Evolutionary conservation across 1,140 invertebrate genomes (phyloP).

Genomic region (roundworm (Caenorhabditis elegans)): DNA sequence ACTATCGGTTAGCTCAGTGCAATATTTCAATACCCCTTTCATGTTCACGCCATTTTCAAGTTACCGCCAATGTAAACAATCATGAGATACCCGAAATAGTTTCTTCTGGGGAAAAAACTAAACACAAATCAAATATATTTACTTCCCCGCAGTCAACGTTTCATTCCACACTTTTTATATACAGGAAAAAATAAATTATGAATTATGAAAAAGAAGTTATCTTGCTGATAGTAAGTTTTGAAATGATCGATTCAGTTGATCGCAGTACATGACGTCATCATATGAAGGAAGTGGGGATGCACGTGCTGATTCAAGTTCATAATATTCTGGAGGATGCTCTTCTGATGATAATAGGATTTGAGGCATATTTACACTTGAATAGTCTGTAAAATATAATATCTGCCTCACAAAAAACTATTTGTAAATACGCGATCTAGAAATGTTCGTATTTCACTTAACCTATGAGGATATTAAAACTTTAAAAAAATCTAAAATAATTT

Average conservation of each 20-base stretch:
- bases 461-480: neutral
- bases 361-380: neutral
- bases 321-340: neutral
- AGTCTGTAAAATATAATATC: neutral
- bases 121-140: neutral
- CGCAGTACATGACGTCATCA: conserved; percentile 2
- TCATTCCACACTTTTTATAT: neutral
- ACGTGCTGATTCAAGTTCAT: conserved; percentile 6
- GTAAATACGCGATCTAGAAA: too few species aligned
- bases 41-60: neutral
- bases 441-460: too few species aligned
- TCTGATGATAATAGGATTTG: neutral
- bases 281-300: neutral
- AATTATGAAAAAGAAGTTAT: neutral
- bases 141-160: neutral
- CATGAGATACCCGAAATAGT: conserved; percentile 7
- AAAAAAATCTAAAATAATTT: neutral
- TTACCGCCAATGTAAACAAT: neutral
- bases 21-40: neutral
- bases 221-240: neutral
- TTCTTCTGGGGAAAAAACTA: neutral
- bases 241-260: conserved; percentile 11
- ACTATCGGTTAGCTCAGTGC: neutral
- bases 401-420: too few species aligned
- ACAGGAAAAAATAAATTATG: neutral